A percentile compares a stretch with the other conserved stretches of the same genome.
Conservation (phyloP, 2,797 vertebrate genomes). For the Oophaga sylvatica region DNA sequence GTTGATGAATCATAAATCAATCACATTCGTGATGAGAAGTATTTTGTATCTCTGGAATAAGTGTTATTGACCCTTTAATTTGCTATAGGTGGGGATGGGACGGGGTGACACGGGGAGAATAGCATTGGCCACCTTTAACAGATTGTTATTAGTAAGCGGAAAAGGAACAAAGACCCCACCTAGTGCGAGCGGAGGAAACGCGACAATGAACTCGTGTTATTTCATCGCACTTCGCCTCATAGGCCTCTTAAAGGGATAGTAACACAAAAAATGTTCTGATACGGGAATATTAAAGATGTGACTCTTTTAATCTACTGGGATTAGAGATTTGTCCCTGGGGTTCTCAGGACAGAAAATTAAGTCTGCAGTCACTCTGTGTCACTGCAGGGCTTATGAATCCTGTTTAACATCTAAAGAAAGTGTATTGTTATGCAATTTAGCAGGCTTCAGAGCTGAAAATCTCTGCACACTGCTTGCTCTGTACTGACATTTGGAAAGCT, state of each 20-base stretch:
- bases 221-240: neutral
- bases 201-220: conserved; percentile 38
- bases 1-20: too few species aligned
- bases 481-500: too few species aligned
- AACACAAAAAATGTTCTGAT: neutral
- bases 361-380: too few species aligned
- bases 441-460: too few species aligned
- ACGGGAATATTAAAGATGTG: neutral
- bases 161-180: conserved; percentile 41
- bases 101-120: neutral
- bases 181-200: conserved; percentile 36
- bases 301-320: neutral
- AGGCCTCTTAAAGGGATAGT: neutral
- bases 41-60: neutral
- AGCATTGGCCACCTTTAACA: neutral
- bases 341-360: too few species aligned
- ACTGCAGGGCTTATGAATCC: too few species aligned
- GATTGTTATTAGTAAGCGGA: conserved; percentile 38
- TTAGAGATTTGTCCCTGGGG: neutral
- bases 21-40: too few species aligned
- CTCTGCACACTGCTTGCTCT: too few species aligned
- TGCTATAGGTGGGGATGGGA: neutral
- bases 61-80: neutral
- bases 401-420: too few species aligned
- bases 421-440: too few species aligned